Conservation (phyloP, 2,888 invertebrate genomes). For the Scotopteryx bipunctaria region DNA sequence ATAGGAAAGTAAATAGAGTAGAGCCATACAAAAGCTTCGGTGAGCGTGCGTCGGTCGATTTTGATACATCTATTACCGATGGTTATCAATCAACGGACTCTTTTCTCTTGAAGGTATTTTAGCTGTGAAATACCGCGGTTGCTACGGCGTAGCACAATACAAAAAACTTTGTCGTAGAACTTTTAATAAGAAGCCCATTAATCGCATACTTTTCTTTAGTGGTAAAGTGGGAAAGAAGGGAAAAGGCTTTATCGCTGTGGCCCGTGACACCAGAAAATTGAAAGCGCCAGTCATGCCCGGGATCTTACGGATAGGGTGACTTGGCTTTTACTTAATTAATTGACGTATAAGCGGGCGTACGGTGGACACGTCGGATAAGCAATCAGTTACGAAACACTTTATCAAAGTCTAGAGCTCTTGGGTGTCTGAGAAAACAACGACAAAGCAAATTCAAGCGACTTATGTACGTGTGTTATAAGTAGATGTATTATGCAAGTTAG, state of each 20-base stretch:
- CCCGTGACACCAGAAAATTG: slow-evolving; percentile 80
- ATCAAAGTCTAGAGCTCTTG: slow-evolving; percentile 26
- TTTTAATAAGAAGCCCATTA: slow-evolving; percentile 78
- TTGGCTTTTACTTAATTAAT: slow-evolving; percentile 77
- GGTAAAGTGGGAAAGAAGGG: slow-evolving; percentile 53
- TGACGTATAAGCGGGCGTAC: slow-evolving; percentile 52
- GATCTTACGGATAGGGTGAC: slow-evolving; percentile 75
- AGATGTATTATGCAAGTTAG: no score
- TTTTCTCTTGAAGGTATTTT: background rate
- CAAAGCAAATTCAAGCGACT: background rate
- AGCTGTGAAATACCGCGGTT: background rate
- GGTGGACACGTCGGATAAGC: slow-evolving; percentile 45
- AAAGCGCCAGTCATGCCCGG: slow-evolving; percentile 74
- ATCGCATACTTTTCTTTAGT: slow-evolving; percentile 70
- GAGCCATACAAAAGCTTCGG: background rate
- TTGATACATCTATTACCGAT: background rate
- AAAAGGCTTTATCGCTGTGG: slow-evolving; percentile 71
- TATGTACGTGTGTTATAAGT: no score
- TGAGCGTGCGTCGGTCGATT: background rate
- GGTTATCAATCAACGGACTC: background rate
- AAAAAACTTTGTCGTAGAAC: slow-evolving; percentile 68
- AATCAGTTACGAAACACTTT: slow-evolving; percentile 32
- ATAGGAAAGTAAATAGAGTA: background rate
- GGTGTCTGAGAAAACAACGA: slow-evolving; percentile 3
- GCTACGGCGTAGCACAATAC: slow-evolving; percentile 37